phyloP scores from a whole-genome alignment of 1,140 invertebrate species.

The Gryllus bimaculatus region DNA sequence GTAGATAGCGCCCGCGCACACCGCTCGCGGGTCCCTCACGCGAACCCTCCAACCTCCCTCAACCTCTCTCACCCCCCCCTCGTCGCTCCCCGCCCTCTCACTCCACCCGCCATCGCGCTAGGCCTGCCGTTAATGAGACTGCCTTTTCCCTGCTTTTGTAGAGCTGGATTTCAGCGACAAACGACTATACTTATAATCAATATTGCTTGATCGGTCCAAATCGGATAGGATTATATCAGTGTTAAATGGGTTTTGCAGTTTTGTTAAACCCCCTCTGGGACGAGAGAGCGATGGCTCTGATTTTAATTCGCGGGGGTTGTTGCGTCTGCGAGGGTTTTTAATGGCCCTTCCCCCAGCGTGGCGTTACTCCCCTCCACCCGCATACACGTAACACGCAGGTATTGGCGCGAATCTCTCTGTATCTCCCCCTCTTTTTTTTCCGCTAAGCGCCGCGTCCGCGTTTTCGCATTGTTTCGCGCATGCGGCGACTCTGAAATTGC shows the following conservation, averaged over 20 bases:
- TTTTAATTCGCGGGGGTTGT: not conserved
- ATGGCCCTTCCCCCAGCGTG: not conserved
- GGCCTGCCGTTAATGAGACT: not conserved
- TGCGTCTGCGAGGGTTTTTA: not conserved
- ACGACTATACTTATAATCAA: conserved; percentile 5
- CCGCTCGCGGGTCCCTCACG: not conserved
- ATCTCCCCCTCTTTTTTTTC: not conserved
- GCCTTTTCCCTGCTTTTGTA: not conserved
- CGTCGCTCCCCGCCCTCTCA: not conserved
- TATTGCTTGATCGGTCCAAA: conserved; percentile 4
- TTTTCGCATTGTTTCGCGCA: not conserved
- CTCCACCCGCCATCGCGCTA: not conserved
- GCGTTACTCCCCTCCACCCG: too few relatives aligned
- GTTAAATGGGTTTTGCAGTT: conserved; percentile 4
- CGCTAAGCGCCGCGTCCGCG: not conserved
- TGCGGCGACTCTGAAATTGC: not conserved
- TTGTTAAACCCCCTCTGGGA: not conserved
- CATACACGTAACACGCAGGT: too few relatives aligned
- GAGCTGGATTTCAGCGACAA: not conserved
- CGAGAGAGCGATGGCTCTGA: not conserved
- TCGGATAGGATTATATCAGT: conserved; percentile 4
- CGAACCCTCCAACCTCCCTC: not conserved
- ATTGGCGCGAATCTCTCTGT: too few relatives aligned
- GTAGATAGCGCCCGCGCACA: not conserved
- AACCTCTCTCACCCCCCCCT: too few relatives aligned